Conservation (phyloP, 1,140 invertebrate species). For the Trichonephila inaurata region DNA sequence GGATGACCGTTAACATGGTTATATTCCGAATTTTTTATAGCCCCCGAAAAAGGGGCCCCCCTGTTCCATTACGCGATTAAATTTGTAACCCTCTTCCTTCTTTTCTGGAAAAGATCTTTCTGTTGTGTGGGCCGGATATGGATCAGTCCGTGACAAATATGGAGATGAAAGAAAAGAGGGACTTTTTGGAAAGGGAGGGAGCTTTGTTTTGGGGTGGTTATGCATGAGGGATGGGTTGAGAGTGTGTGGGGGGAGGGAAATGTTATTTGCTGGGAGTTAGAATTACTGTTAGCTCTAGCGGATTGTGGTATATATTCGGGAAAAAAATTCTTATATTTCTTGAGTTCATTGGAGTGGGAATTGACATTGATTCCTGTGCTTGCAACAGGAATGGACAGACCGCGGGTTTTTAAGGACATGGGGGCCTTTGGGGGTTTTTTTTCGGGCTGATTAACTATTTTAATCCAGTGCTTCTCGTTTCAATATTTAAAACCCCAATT, state of each 20-base stretch:
- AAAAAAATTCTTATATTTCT: too few species aligned
- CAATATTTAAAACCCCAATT: too few species aligned
- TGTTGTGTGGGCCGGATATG: background rate
- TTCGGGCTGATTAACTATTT: too few species aligned
- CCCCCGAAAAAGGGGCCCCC: background rate
- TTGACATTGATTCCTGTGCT: too few species aligned
- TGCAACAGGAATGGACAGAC: too few species aligned
- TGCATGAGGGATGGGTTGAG: background rate
- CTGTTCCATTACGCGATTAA: constrained; percentile 65
- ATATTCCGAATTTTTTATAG: constrained; percentile 42
- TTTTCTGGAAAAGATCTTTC: background rate
- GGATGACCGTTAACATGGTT: constrained; percentile 58
- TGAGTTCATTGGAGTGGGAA: too few species aligned
- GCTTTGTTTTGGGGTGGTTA: constrained; percentile 34
- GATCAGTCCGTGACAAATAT: constrained; percentile 55
- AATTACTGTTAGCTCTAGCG: too few species aligned
- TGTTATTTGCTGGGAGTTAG: background rate
- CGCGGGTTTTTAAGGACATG: too few species aligned
- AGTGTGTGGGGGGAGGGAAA: too few species aligned
- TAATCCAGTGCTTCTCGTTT: too few species aligned
- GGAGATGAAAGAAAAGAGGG: constrained; percentile 42
- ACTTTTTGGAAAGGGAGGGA: background rate
- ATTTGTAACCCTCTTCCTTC: constrained; percentile 37
- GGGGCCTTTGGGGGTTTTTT: too few species aligned
- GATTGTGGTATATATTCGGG: too few species aligned